Conservation (phyloP, 2,888 invertebrate species). For the Lumbricus terrestris region DNA sequence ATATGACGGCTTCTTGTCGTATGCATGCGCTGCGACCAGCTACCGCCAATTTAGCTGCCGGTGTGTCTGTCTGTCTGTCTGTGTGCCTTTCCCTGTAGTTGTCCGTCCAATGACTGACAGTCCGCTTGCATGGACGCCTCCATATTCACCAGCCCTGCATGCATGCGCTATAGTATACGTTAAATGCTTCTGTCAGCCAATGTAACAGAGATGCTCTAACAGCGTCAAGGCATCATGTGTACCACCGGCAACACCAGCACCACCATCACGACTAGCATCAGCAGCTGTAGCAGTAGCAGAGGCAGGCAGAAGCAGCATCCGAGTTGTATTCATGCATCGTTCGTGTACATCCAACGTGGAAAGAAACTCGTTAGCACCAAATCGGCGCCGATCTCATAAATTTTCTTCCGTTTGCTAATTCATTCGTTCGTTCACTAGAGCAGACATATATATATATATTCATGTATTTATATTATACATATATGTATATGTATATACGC, state of each 20-base stretch:
- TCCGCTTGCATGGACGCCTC: neutral
- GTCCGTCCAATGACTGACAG: no score
- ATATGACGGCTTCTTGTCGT: neutral
- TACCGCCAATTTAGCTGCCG: neutral
- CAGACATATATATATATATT: no score
- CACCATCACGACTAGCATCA: no score
- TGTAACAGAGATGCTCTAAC: neutral
- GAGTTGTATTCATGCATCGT: neutral
- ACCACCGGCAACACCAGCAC: no score
- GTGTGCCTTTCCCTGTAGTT: no score
- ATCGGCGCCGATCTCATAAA: neutral
- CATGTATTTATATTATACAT: no score
- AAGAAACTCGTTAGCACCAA: neutral
- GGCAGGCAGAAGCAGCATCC: no score
- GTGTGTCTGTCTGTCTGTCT: neutral
- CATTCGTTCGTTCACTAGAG: no score
- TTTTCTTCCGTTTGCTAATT: neutral
- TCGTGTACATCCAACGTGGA: neutral
- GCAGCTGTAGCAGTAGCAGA: neutral
- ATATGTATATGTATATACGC: no score
- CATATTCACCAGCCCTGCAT: neutral
- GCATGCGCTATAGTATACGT: no score
- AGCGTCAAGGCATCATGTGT: no score
- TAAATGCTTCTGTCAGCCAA: neutral
- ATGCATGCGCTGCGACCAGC: neutral